phyloP scores from a whole-genome alignment of 2,888 invertebrate genomes.

The Salticus scenicus region DNA sequence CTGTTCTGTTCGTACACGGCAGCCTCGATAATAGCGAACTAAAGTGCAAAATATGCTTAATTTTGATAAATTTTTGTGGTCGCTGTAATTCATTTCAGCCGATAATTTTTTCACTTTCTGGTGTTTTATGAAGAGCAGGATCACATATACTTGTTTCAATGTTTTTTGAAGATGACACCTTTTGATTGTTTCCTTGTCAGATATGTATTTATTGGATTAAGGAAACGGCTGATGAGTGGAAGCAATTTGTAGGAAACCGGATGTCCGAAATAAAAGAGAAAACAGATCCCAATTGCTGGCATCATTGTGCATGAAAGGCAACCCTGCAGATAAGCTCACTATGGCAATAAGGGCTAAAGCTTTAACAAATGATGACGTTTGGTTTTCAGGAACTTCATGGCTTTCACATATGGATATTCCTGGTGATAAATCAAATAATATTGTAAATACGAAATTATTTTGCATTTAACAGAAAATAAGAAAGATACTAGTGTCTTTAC shows the following conservation, averaged over 20 bases:
- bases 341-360: background rate
- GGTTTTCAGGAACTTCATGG: conserved; percentile 17
- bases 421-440: background rate
- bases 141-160: no score
- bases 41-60: no score
- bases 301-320: background rate
- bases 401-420: background rate
- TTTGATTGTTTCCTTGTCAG: no score
- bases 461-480: no score
- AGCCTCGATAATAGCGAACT: no score
- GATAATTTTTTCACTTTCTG: no score
- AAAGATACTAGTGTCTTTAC: no score
- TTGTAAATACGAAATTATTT: background rate
- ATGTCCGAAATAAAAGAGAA: conserved; percentile 5
- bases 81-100: no score
- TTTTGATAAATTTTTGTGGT: no score
- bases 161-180: no score
- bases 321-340: conserved; percentile 9
- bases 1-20: no score
- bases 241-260: conserved; percentile 13
- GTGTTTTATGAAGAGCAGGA: no score
- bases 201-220: background rate
- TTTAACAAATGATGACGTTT: background rate
- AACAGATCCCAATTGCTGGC: background rate
- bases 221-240: conserved; percentile 3